Percentiles rank a stretch among this genome's conserved stretches.
phyloP scores from a whole-genome alignment of 2,888 invertebrate genomes.

The Hanleya hanleyi region DNA sequence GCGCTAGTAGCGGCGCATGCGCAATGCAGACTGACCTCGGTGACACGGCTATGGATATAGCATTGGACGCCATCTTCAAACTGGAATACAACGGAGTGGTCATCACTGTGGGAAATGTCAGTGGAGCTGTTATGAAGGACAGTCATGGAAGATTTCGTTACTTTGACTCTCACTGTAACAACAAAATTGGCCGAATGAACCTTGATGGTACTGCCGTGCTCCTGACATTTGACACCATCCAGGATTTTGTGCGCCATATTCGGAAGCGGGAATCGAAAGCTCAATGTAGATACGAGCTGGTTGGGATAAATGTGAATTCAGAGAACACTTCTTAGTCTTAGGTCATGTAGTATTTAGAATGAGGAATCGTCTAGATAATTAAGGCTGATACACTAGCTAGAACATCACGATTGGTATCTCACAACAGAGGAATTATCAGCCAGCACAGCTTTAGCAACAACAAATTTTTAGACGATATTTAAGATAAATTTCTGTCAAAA shows the following conservation, averaged over 20 bases:
- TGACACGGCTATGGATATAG: background rate
- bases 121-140: background rate
- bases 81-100: background rate
- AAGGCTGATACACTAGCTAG: no score
- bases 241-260: background rate
- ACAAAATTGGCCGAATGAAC: background rate
- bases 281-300: background rate
- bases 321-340: no score
- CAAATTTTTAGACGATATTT: no score
- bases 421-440: no score
- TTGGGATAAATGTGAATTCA: background rate
- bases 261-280: background rate
- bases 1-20: background rate
- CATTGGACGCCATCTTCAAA: background rate
- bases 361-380: no score
- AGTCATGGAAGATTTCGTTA: background rate
- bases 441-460: no score
- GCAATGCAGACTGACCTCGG: background rate
- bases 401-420: no score
- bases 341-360: no score
- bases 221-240: background rate
- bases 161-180: constrained; percentile 10
- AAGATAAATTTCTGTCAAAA: no score
- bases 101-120: background rate
- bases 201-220: constrained; percentile 7